A percentile compares a stretch with the other conserved stretches of the same genome.
Evolutionary conservation across 2,888 invertebrate species (phyloP).

Genomic region (Dendrolimus pini): DNA sequence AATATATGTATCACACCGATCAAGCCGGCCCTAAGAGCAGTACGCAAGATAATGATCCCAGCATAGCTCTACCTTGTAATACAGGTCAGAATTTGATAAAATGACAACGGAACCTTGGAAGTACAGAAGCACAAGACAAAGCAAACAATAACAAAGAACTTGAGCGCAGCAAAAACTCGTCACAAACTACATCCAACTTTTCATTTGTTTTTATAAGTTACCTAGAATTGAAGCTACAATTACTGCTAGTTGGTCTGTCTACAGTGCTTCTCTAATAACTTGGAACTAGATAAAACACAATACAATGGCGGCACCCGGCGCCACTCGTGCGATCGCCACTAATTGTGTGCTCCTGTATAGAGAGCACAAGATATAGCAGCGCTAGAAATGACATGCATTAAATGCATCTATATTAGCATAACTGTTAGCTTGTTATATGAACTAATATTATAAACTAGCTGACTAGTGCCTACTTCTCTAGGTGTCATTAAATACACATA

Average conservation of each 20-base stretch:
- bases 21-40: too few species aligned
- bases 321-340: conserved; percentile 23
- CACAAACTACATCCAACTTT: neutral
- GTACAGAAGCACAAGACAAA: too few species aligned
- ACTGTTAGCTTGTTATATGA: too few species aligned
- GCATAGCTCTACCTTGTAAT: too few species aligned
- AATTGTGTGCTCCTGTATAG: conserved; percentile 39
- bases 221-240: conserved; percentile 11
- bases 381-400: conserved; percentile 10
- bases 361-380: conserved; percentile 13
- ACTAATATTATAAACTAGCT: too few species aligned
- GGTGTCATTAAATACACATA: too few species aligned
- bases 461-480: too few species aligned
- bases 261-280: conserved; percentile 20
- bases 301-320: conserved; percentile 20
- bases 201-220: conserved; percentile 8
- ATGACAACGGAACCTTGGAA: too few species aligned
- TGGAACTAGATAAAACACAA: conserved; percentile 35
- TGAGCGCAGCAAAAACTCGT: neutral
- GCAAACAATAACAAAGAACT: too few species aligned
- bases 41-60: too few species aligned
- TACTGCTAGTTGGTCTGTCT: conserved; percentile 1
- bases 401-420: neutral
- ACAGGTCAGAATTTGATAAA: too few species aligned
- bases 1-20: too few species aligned